These are phyloP conservation scores for Etheostoma nigrum DNA, from an alignment of 2,797 vertebrate species.

Conservation along the genomic window DNA sequence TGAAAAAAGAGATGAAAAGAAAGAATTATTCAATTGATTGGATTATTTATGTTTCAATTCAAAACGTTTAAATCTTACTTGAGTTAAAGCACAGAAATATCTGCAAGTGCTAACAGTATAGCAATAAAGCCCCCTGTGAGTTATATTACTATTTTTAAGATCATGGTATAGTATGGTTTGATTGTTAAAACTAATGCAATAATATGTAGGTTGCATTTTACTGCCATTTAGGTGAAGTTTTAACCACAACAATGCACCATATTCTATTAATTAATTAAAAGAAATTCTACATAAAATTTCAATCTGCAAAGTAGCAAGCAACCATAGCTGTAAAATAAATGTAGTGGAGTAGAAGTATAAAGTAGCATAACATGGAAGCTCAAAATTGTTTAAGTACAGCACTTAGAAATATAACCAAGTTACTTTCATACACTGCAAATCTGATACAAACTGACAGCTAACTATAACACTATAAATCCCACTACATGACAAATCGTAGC, in stretches of 20 bases:
- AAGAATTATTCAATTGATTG: not conserved
- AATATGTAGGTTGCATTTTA: not conserved
- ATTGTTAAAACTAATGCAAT: constrained; percentile 4
- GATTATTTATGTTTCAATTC: not conserved
- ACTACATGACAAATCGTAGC: not conserved
- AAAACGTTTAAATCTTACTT: not conserved
- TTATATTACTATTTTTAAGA: not conserved
- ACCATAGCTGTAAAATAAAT: not conserved
- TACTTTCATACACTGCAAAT: not conserved
- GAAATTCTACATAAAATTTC: not conserved
- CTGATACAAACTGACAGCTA: not conserved
- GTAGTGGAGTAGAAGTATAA: not conserved
- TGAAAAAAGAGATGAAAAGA: constrained; percentile 24
- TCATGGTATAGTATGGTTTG: not conserved
- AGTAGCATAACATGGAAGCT: not conserved
- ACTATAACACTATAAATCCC: not conserved
- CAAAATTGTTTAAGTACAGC: not conserved
- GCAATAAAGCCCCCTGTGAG: not conserved
- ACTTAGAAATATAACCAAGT: not conserved
- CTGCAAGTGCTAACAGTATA: not conserved
- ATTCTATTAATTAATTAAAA: not conserved
- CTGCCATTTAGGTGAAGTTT: not conserved
- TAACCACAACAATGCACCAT: not conserved
- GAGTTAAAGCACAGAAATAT: not conserved
- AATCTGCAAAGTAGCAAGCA: not conserved